Evolutionary conservation across 2,888 invertebrate species (phyloP), one percentile per base, ranked within the genome.

Genomic region (Drosophila buzzatii): DNA sequence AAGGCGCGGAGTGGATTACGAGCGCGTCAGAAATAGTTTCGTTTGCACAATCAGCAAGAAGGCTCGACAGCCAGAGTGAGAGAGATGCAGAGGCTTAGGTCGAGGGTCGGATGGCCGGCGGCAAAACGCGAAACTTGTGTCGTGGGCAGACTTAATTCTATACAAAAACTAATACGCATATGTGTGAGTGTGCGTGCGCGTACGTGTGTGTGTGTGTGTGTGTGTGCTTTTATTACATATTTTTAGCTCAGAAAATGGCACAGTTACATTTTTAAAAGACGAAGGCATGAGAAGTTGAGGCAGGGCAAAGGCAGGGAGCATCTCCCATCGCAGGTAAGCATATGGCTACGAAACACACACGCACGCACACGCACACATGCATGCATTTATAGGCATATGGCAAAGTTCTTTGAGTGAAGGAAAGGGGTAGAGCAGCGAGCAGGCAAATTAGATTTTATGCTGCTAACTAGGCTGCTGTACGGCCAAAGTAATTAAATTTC

Each of bases 11-110:
- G 66, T 73, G 77, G 82, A 81, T 77, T 81, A 81, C 82, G 88
- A 68, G 60, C 79, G 76, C 84, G 84, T 90, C 81, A 73, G 73
- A 90, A 90, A 84, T 84, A 84, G 89, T 90, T 89, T 90, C 73
- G 69, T 89, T 81, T 68, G 79, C 77, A 62, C 73, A 78, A 77
- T 77, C 82, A 81, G 64, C 73, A 60, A 47, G 18, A 57, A 64
- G 42, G 45, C 27, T 33, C 27, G 27, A 33, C 59, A 18, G 14
- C n/a, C 23, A 23, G 0, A 33, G 9, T 12, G 9, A 3, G 16
- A 1, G 62, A 10, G 52, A 47, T 27, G 44, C 3, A 33, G 44
- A 18, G 27, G 33, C 33, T 51, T 39, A 27, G 39, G 55, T 55
- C 39, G 39, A 41, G 55, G 39, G 55, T 55, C 39, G 59, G 35